Evolutionary conservation across 2,797 vertebrate species (phyloP).

Genomic region (Xiphorhynchus erythropygius): DNA sequence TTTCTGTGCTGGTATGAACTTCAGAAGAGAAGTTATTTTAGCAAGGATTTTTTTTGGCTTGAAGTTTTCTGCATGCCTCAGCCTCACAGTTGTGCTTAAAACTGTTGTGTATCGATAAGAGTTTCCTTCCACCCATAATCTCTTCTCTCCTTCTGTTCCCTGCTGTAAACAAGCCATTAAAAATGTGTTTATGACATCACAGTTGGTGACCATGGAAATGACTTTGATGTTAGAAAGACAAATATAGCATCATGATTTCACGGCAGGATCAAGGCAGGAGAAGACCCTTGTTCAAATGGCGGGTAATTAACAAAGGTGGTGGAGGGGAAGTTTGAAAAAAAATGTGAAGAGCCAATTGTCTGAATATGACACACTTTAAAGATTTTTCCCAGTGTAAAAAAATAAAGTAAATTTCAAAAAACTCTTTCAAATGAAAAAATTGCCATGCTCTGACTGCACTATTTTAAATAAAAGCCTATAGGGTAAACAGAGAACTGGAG

Average conservation of each 20-base stretch:
- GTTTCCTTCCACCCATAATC: conserved; percentile 53
- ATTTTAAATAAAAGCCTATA: conserved; percentile 9
- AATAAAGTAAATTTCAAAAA: background rate
- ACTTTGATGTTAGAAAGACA: conserved; percentile 70
- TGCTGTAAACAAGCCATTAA: conserved; percentile 65
- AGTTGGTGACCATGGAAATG: conserved; percentile 67
- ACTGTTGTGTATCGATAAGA: conserved; percentile 59
- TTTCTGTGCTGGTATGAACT: background rate
- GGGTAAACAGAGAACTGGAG: background rate
- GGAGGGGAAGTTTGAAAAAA: conserved; percentile 13
- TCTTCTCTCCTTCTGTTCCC: conserved; percentile 60
- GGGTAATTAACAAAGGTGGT: conserved; percentile 50
- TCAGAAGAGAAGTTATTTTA: conserved; percentile 7
- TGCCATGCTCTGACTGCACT: background rate
- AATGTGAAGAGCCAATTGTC: background rate
- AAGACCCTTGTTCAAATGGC: conserved; percentile 40
- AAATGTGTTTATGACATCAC: conserved; percentile 72
- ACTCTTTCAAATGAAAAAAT: conserved; percentile 1
- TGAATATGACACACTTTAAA: conserved; percentile 25
- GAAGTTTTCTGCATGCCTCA: background rate
- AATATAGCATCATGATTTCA: conserved; percentile 60
- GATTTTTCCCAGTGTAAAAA: background rate
- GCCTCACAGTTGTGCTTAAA: conserved; percentile 32
- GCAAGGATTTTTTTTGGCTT: background rate
- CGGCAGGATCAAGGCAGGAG: conserved; percentile 47